These are phyloP conservation scores for Pollenia labialis DNA, from an alignment of 2,888 invertebrate species.

Conservation along the genomic window DNA sequence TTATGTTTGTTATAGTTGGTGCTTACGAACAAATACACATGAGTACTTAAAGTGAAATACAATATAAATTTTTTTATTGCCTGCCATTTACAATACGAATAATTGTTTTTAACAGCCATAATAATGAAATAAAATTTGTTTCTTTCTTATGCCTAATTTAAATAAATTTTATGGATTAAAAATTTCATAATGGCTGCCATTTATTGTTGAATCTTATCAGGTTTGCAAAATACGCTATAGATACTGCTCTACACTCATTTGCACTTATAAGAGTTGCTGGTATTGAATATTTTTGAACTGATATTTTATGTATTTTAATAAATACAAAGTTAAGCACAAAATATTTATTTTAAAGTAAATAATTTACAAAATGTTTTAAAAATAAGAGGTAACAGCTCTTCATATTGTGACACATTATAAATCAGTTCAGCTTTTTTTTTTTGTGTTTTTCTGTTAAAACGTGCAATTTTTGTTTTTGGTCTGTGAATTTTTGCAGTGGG, in stretches of 20 bases:
- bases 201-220: constrained; percentile 59
- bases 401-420: constrained; percentile 71
- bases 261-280: background rate
- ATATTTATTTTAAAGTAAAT: constrained; percentile 55
- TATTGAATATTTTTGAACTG: background rate
- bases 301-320: too few species aligned
- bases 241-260: constrained; percentile 20
- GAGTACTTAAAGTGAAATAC: constrained; percentile 12
- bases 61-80: constrained; percentile 36
- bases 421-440: constrained; percentile 64
- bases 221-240: constrained; percentile 8
- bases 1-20: constrained; percentile 7
- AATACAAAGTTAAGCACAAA: constrained; percentile 14
- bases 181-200: constrained; percentile 72
- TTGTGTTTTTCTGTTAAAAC: constrained; percentile 35
- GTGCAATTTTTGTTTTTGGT: constrained; percentile 56
- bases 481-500: background rate
- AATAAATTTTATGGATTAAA: constrained; percentile 72
- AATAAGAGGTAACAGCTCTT: constrained; percentile 57
- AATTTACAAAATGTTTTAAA: constrained; percentile 49
- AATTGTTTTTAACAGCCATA: constrained; percentile 68
- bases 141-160: constrained; percentile 67
- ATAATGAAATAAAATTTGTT: constrained; percentile 61
- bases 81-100: constrained; percentile 63
- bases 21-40: background rate